Percentiles rank a stretch among this genome's conserved stretches.
These are phyloP conservation scores for Dermochelys coriacea DNA, from an alignment of 2,797 vertebrate genomes.

Conservation along the genomic window DNA sequence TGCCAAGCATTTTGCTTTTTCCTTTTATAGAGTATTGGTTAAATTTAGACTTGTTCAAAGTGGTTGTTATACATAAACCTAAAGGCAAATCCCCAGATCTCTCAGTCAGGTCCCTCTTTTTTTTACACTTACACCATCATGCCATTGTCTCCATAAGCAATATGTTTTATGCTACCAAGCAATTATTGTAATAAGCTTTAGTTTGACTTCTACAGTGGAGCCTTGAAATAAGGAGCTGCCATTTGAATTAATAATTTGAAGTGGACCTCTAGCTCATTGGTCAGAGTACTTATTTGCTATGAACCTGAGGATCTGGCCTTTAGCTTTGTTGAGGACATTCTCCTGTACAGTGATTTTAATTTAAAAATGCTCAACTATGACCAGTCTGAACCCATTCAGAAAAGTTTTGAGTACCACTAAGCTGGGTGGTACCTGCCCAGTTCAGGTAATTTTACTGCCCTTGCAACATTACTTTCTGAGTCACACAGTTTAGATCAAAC, in stretches of 20 bases:
- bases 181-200: background rate
- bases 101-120: conserved; percentile 36
- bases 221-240: background rate
- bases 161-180: background rate
- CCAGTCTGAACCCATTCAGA: background rate
- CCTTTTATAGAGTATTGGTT: conserved; percentile 61
- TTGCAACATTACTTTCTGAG: conserved; percentile 14
- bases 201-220: background rate
- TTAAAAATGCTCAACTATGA: background rate
- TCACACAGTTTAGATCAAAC: conserved; percentile 39
- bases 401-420: background rate
- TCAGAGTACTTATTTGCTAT: accelerated
- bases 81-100: conserved; percentile 48
- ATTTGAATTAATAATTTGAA: background rate
- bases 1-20: conserved; percentile 43
- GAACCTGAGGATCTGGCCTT: accelerated
- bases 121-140: background rate
- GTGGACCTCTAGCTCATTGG: background rate
- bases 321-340: background rate
- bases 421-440: background rate
- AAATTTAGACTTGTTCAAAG: conserved; percentile 69
- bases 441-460: background rate
- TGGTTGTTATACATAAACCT: conserved; percentile 53
- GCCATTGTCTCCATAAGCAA: conserved; percentile 13
- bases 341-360: conserved; percentile 43